Conservation (phyloP, 2,797 vertebrate genomes). For the Xenops minutus region DNA sequence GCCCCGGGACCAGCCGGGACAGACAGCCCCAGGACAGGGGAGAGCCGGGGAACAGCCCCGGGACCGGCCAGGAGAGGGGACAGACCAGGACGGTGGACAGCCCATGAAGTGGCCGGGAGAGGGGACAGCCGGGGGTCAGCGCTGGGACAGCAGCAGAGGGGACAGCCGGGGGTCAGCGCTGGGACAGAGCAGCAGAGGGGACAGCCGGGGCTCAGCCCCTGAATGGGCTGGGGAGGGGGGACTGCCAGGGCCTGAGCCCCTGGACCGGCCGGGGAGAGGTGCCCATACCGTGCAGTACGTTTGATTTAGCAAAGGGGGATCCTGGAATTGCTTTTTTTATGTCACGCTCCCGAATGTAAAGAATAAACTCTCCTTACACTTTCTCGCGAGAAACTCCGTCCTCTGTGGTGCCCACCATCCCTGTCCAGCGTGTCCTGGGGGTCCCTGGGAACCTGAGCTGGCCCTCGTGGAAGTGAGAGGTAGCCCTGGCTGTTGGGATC, state of each 20-base stretch:
- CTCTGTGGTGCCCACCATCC: neutral
- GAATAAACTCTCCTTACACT: neutral
- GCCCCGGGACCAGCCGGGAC: too few species aligned
- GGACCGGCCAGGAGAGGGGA: too few species aligned
- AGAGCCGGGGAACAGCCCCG: neutral
- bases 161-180: neutral
- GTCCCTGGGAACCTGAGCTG: neutral
- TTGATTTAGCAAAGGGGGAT: neutral
- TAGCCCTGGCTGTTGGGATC: neutral
- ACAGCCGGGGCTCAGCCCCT: neutral
- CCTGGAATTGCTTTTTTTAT: neutral
- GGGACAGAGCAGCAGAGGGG: neutral
- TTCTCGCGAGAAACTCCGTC: rapidly evolving
- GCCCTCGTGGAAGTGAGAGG: rapidly evolving
- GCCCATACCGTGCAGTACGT: rapidly evolving
- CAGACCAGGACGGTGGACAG: too few species aligned
- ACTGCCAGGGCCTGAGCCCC: too few species aligned
- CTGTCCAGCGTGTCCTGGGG: neutral
- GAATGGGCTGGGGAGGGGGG: neutral
- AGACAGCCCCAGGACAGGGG: too few species aligned
- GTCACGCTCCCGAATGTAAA: rapidly evolving
- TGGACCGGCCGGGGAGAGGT: neutral
- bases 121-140: too few species aligned
- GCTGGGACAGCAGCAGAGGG: neutral
- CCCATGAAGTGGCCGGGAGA: too few species aligned